A percentile compares a stretch with the other conserved stretches of the same genome.
These are phyloP conservation scores for Hydrolagus colliei DNA, from an alignment of 2,797 vertebrate species.

Conservation along the genomic window DNA sequence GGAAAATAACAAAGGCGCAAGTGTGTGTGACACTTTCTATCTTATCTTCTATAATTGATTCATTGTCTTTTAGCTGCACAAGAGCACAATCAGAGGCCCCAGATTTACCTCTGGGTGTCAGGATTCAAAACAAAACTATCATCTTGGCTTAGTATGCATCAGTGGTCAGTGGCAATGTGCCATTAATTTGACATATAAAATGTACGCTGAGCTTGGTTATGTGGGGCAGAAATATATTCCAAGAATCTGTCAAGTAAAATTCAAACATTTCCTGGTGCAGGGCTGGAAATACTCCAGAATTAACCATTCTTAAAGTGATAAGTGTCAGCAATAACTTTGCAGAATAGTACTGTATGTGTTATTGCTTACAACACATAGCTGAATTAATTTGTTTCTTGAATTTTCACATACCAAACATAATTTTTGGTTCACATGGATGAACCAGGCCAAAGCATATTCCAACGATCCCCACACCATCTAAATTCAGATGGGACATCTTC, in stretches of 20 bases:
- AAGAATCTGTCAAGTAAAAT: conserved; percentile 14
- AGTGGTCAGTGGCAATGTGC: conserved; percentile 13
- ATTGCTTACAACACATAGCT: not conserved
- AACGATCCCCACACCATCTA: not conserved
- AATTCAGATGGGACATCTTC: not conserved
- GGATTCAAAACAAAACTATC: not conserved
- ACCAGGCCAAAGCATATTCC: not conserved
- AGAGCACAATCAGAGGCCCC: not conserved
- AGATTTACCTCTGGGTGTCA: conserved; percentile 21
- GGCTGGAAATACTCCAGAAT: conserved; percentile 18
- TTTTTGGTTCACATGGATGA: not conserved
- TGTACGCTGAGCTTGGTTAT: conserved; percentile 14
- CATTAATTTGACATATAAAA: conserved; percentile 26
- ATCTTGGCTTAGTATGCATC: conserved; percentile 5
- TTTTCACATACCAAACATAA: not conserved
- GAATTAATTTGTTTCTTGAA: not conserved
- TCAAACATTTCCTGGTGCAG: conserved; percentile 6
- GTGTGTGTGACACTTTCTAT: not conserved
- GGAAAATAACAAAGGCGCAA: conserved; percentile 24
- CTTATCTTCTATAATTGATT: conserved; percentile 25
- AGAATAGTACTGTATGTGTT: not conserved
- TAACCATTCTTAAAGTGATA: conserved; percentile 16
- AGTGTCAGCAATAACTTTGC: not conserved
- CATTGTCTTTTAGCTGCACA: conserved; percentile 28
- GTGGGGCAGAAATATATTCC: conserved; percentile 1